These are phyloP conservation scores for Bothrops alternatus DNA, from an alignment of 2,797 vertebrate genomes.

Conservation along the genomic window DNA sequence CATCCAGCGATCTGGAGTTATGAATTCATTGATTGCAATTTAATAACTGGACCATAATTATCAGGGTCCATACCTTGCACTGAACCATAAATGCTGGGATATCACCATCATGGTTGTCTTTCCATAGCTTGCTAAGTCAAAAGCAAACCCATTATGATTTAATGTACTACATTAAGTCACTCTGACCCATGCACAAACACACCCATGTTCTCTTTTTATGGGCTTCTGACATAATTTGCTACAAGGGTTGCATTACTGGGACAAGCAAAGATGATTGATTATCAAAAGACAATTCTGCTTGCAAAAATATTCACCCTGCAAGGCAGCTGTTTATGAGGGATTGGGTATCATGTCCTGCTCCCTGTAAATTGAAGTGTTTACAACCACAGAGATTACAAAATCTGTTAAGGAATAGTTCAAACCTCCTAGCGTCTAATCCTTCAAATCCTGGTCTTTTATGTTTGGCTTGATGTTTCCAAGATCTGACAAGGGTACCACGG, in stretches of 20 bases:
- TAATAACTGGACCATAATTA: background rate
- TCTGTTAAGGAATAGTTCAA: slow-evolving; percentile 58
- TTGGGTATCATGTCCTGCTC: slow-evolving; percentile 61
- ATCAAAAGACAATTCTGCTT: slow-evolving; percentile 55
- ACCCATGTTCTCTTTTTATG: background rate
- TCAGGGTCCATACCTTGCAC: background rate
- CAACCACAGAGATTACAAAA: slow-evolving; percentile 60
- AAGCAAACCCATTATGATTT: background rate
- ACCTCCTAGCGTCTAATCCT: slow-evolving; percentile 65
- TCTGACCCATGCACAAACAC: background rate
- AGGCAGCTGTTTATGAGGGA: slow-evolving; percentile 54
- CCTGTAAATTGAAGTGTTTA: slow-evolving; percentile 59
- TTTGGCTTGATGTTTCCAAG: slow-evolving; percentile 68
- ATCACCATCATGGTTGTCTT: background rate
- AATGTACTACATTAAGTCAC: background rate
- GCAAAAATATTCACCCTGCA: slow-evolving; percentile 59
- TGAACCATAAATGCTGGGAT: background rate
- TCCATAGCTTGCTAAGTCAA: background rate
- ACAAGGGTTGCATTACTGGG: background rate
- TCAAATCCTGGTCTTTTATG: slow-evolving; percentile 62
- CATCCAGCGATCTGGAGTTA: background rate
- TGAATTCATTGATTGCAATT: background rate
- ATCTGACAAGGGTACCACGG: slow-evolving; percentile 66
- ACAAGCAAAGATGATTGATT: background rate
- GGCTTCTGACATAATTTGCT: background rate